Evolutionary conservation across 2,113 vertebrate species (phyloP), one percentile per base, ranked within the genome.

Genomic region (Trichomycterus rosablanca): DNA sequence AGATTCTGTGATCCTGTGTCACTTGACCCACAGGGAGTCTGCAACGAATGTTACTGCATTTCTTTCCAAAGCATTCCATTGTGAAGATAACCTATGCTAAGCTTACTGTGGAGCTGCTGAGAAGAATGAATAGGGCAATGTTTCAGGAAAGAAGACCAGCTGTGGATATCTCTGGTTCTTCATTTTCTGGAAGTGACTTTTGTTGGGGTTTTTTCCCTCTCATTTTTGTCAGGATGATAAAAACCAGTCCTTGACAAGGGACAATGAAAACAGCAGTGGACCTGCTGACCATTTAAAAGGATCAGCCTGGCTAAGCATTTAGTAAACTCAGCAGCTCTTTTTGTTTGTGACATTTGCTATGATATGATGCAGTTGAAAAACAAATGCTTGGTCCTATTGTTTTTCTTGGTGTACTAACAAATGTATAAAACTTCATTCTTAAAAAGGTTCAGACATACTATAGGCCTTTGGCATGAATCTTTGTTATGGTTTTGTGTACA

Each of bases 341-440:
- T 73, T 84, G 75, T 82, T 86, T 81, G 58, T 61, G 63, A 65
- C 50, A 74, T 19, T 77, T 59, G 64, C 66, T 59, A 5, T 84
- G 84, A 88, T 84, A 81, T 80, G 77, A 84, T 74, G 76, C 86
- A 88, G 86, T 86, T 82, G 83, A 84, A 77, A n/a, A n/a, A n/a
- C n/a, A n/a, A n/a, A n/a, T n/a, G n/a, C 71, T 74, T 42, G 28
- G 74, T 20, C 37, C 37, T 40, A 3, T 14, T n/a, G 11, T 40
- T 40, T 40, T 40, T 40, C 37, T 12, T 12, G 3, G 9, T 40
- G 12, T 14, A 30, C 3, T 30, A 7, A 4, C 26, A 30, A 30
- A 30, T 30, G 7, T 30, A 30, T 30, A 3, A n/a, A n/a, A 30
- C 7, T 7, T 30, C 53, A 46, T 19, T 42, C 30, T 3, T 5